These are phyloP conservation scores for Dysmachus trigonus DNA, from an alignment of 2,888 invertebrate genomes.

Conservation along the genomic window DNA sequence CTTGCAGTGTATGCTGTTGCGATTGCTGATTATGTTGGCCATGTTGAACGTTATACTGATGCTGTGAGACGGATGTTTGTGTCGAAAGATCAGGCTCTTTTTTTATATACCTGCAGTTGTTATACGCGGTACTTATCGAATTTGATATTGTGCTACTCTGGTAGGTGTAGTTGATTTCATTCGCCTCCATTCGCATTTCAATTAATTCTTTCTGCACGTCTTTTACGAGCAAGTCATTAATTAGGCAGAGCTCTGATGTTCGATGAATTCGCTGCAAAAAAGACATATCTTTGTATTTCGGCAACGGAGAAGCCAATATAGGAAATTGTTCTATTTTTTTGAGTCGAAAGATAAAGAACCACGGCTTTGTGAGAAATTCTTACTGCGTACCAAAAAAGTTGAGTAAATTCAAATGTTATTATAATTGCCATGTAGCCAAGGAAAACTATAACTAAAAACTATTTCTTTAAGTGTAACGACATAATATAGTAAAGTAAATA, in stretches of 20 bases:
- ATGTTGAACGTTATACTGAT: constrained; percentile 10
- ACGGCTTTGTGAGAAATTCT: too few relatives aligned
- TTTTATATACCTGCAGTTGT: constrained; percentile 51
- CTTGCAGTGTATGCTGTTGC: background rate
- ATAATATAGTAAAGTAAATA: too few relatives aligned
- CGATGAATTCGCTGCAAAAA: constrained; percentile 72
- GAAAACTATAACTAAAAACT: background rate
- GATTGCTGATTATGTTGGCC: background rate
- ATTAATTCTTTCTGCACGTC: constrained; percentile 75
- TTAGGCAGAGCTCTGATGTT: constrained; percentile 80
- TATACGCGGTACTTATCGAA: constrained; percentile 35
- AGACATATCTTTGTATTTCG: constrained; percentile 32
- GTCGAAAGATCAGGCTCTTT: constrained; percentile 50
- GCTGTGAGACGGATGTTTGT: constrained; percentile 3
- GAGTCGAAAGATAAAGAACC: background rate
- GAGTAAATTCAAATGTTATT: background rate
- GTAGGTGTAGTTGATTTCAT: constrained; percentile 43
- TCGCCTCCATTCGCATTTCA: constrained; percentile 68
- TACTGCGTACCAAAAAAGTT: background rate
- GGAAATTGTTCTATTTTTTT: background rate
- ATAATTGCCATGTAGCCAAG: background rate
- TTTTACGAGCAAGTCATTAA: constrained; percentile 76
- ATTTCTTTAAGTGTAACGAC: background rate
- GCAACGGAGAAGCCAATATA: background rate
- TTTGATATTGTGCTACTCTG: constrained; percentile 10